phyloP scores from a whole-genome alignment of 2,888 invertebrate genomes.

The Nymphalis urticae region DNA sequence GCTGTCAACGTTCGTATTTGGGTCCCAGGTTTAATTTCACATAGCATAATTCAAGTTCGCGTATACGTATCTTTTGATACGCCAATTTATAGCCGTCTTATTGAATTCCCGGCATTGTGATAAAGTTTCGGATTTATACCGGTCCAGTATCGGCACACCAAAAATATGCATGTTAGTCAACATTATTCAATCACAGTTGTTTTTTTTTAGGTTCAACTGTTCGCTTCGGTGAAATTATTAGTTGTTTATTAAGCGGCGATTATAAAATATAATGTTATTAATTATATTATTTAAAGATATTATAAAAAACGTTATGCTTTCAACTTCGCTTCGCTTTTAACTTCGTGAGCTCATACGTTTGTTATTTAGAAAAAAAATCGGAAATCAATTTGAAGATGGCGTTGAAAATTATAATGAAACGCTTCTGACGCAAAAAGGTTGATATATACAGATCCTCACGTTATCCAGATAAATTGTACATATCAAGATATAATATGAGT shows the following conservation, averaged over 20 bases:
- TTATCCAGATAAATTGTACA: too few relatives aligned
- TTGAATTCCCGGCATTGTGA: slow-evolving; percentile 45
- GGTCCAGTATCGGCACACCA: slow-evolving; percentile 33
- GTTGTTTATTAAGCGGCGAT: slow-evolving; percentile 10
- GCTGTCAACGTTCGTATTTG: slow-evolving; percentile 28
- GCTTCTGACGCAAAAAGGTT: too few relatives aligned
- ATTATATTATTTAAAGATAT: neutral
- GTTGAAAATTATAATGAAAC: too few relatives aligned
- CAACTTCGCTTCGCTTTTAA: too few relatives aligned
- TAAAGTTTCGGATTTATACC: slow-evolving; percentile 49
- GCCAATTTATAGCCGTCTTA: slow-evolving; percentile 57
- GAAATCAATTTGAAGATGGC: too few relatives aligned
- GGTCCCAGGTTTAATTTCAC: slow-evolving; percentile 40
- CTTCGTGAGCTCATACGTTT: too few relatives aligned
- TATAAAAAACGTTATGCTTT: too few relatives aligned
- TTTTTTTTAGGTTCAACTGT: slow-evolving; percentile 30
- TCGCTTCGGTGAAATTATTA: slow-evolving; percentile 30
- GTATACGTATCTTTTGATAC: slow-evolving; percentile 49
- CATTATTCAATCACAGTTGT: slow-evolving; percentile 39
- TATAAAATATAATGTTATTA: neutral
- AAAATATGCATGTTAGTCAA: slow-evolving; percentile 35
- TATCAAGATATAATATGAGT: too few relatives aligned
- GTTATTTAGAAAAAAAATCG: too few relatives aligned
- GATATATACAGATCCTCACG: too few relatives aligned
- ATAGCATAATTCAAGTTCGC: slow-evolving; percentile 27